Base-by-base conservation (phyloP, 2,113 vertebrate genomes). In the Notothenia rossii region DNA sequence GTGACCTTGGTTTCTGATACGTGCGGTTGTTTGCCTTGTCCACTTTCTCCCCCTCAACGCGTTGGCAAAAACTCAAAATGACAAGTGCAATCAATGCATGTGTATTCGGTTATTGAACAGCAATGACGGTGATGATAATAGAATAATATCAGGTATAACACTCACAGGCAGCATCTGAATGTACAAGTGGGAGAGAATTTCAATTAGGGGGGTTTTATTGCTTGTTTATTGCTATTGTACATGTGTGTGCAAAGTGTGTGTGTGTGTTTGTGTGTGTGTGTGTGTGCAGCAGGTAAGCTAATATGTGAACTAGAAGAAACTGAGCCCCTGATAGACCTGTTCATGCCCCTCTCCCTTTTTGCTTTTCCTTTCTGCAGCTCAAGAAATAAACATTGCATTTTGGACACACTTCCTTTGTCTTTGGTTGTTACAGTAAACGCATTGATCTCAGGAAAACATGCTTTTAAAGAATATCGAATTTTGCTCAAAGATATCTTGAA, bases 241-340 rank as follows among this genome's bases (percentile, higher is more conserved):
- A 29, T 73, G 46, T 40, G 25, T 25, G 25, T 25, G 29, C 29
- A 29, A 29, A 40, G 66, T 71, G 43, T 65, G 53, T 75, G 45
- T 51, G 17, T 20, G n/a, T 18, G 66, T 71, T 10, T 43, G 45
- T 65, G 63, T 66, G 56, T 54, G 5, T 36, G 33, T 22, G 13
- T n/a, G 54, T 40, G 25, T 63, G 43, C 75, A 65, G 83, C 60
- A 81, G 79, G 82, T 84, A 89, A 91, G 83, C 85, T 71, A 86
- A 80, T 85, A 85, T 88, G 79, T 49, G 70, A 85, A 82, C 82
- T n/a, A 15, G 59, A 81, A 77, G 59, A 84, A 88, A 79, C 12
- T 45, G 79, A 88, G 29, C 25, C 62, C 81, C 72, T 65, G 82
- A 67, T 29, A 17, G 65, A 86, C 62, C 82, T 67, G 73, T 45